Evolutionary conservation across 2,797 vertebrate species (phyloP), one percentile per base, ranked within the genome.

Genomic region (Acanthis flammea): DNA sequence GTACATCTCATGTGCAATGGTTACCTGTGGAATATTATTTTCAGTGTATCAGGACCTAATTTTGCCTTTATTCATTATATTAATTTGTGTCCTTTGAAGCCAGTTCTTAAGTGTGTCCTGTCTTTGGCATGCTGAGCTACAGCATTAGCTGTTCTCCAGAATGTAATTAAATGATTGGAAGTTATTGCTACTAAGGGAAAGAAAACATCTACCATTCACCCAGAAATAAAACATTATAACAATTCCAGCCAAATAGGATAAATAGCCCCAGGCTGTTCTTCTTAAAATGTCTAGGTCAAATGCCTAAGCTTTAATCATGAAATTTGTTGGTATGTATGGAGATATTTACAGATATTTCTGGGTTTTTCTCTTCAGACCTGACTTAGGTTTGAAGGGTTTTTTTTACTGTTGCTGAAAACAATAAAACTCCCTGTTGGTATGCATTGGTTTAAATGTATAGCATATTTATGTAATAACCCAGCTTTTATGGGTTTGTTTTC

Each of bases 141-240:
- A 70, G 57, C 53, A 73, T 66, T 94, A 92, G 28, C 44, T 91
- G 53, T 81, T 94, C 68, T 97, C 35, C 55, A 81, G 62, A 73
- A 74, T 1, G 3, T 77, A 85, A 78, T 89, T 70, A 93, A 86
- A 63, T 89, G 71, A 72, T 45, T 84, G 84, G 54, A 90, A 78
- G 44, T 73, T 94, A 60, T 74, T 94, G 33, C 54, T 88, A 3
- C 48, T 77, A 27, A 73, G 37, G 70, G 53, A 93, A 47, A 83
- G 53, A 79, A 80, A 55, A 23, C 61, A 71, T 84, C 41, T 65
- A 70, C 60, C 1, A 4, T 80, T 94, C 42, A 55, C 77, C 48
- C 63, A 80, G 85, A 78, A 95, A 86, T 92, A 88, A 87, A 93
- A 47, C 28, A 14, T 47, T 35, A 24, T 54, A 62, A 27, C 41